These are phyloP conservation scores for Patella ulyssiponensis DNA, from an alignment of 2,888 invertebrate species.

Conservation along the genomic window DNA sequence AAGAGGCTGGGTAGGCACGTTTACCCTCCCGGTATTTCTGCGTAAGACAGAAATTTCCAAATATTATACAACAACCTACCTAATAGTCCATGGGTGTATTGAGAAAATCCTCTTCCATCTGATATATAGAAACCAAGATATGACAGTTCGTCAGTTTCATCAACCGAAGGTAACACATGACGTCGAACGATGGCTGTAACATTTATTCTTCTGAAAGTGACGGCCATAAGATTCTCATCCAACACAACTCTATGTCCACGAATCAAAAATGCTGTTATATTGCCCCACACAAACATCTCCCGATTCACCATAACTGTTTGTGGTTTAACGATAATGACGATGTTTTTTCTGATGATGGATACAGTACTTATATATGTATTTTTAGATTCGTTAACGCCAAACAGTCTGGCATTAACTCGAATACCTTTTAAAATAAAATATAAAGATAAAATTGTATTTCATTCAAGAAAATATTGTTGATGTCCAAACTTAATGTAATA, in stretches of 20 bases:
- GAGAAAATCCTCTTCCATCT: conserved; percentile 37
- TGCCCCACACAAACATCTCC: conserved; percentile 30
- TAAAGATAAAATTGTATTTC: not conserved
- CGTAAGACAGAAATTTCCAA: too few relatives aligned
- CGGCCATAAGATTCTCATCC: conserved; percentile 30
- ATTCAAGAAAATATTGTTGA: not conserved
- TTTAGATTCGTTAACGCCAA: conserved; percentile 25
- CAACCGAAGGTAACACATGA: conserved; percentile 12
- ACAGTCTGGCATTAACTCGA: conserved; percentile 38
- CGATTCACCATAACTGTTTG: conserved; percentile 35
- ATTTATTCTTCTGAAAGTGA: conserved; percentile 36
- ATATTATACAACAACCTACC: conserved; percentile 24
- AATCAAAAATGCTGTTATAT: conserved; percentile 23
- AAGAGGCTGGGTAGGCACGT: too few relatives aligned
- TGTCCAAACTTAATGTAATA: too few relatives aligned
- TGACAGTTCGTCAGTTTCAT: conserved; percentile 19
- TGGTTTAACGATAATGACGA: conserved; percentile 34
- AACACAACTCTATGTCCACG: conserved; percentile 37
- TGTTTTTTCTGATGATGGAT: conserved; percentile 34
- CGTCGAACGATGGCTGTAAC: conserved; percentile 35
- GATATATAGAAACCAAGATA: conserved; percentile 41
- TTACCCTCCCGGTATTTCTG: too few relatives aligned
- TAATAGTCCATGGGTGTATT: conserved; percentile 36
- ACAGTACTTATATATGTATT: conserved; percentile 40
- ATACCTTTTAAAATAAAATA: conserved; percentile 25